A percentile compares a stretch with the other conserved stretches of the same genome.
These are phyloP conservation scores for Anguilla pacifica DNA, from an alignment of 2,797 vertebrate genomes.

Conservation along the genomic window DNA sequence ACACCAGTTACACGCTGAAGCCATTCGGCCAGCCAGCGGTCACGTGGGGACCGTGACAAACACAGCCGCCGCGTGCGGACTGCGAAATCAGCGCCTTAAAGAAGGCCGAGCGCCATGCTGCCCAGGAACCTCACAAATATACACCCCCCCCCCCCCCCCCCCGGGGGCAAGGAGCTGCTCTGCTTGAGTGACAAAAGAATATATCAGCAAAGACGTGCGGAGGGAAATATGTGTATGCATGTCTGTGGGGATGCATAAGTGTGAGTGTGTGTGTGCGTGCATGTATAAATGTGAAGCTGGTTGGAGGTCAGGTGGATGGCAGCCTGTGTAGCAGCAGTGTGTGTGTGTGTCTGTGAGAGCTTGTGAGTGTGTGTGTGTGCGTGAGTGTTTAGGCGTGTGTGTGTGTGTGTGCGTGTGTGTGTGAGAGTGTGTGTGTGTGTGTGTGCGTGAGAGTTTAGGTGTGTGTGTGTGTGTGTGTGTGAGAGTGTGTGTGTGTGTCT, in stretches of 20 bases:
- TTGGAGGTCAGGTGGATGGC: too few species aligned
- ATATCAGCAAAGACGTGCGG: neutral
- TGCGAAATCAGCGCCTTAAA: neutral
- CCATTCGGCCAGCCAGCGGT: neutral
- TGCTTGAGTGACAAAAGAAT: neutral
- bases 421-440: constrained; percentile 18
- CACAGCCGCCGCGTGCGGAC: neutral
- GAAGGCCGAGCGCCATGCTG: neutral
- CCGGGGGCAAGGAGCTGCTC: neutral
- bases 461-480: constrained; percentile 13
- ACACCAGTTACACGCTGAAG: constrained; percentile 43
- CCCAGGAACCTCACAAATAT: neutral
- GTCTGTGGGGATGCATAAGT: neutral
- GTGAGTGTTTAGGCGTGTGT: neutral
- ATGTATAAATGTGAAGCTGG: neutral
- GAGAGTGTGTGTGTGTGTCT: neutral
- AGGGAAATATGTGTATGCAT: neutral
- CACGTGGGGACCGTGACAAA: neutral
- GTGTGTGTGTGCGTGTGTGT: constrained; percentile 5
- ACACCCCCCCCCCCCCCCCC: neutral
- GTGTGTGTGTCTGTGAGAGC: neutral
- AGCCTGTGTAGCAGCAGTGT: too few species aligned
- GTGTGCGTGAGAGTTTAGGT: neutral
- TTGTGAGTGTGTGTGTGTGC: neutral
- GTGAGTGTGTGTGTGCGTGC: neutral